Base-by-base conservation (phyloP, 2,113 vertebrate species). In the Myodes glareolus region DNA sequence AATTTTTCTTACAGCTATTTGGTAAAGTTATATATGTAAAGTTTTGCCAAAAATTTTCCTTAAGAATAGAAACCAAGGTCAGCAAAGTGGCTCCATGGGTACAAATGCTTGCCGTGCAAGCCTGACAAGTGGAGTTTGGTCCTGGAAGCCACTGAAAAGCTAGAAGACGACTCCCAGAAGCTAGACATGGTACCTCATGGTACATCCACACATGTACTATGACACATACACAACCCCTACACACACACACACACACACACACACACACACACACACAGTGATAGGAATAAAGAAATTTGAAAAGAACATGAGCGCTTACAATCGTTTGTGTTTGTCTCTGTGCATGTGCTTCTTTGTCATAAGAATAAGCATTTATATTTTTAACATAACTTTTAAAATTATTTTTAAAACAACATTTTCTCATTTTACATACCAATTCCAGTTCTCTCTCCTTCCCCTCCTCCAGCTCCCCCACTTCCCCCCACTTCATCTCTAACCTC, bases 1-100 rank as follows among this genome's bases (percentile, higher is more conserved):
- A 72, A n/a, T 90, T 97, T 97, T 90, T 65, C 61, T 81, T 76
- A 63, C 0, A 75, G 42, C 31, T 95, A 36, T 89, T 92, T 65
- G 67, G 17, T 72, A 73, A 77, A 94, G 90, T 87, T 87, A 88
- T 39, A 6, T 68, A 78, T 25, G 50, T 77, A 75, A 95, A 76
- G 1, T 82, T 97, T 95, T 91, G 3, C 7, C 68, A 91, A 89
- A 93, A 89, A 67, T 58, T 2, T 76, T 52, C 25, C 82, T 90
- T 50, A 94, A 63, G 9, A 94, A 52, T 91, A 89, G 65, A 58
- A 72, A 72, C 47, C 67, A 88, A 42, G 9, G 27, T 21, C 1
- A 1, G 27, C 14, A 45, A 45, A 8, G 8, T 65, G 29, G 39
- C 8, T 19, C 82, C 14, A 27, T 5, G 3, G 14, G 42, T 67